These are phyloP conservation scores for Pontoporia blainvillei DNA, from an alignment of 2,113 vertebrate species.

Conservation along the genomic window DNA sequence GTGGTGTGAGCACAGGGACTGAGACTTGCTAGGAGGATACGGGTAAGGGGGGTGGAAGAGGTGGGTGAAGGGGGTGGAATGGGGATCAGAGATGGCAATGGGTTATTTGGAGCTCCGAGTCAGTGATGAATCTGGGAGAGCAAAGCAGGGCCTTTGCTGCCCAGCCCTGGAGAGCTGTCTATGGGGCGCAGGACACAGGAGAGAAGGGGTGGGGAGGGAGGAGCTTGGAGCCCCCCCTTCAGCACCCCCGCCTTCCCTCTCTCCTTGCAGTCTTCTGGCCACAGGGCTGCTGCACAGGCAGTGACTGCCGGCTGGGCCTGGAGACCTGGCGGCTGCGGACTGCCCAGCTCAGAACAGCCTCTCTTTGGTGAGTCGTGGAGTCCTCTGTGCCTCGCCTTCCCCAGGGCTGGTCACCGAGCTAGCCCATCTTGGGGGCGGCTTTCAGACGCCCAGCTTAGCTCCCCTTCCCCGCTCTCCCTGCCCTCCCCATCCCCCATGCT, in stretches of 20 bases:
- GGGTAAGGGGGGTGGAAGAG: background rate
- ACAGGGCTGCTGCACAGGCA: background rate
- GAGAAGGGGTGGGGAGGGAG: background rate
- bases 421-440: background rate
- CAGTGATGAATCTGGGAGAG: background rate
- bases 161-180: background rate
- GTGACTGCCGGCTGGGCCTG: background rate
- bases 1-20: background rate
- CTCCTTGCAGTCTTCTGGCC: background rate
- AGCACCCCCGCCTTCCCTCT: background rate
- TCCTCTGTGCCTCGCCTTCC: too few relatives aligned
- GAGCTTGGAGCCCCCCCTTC: background rate
- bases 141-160: background rate
- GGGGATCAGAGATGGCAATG: background rate
- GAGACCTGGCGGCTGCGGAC: background rate
- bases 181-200: background rate
- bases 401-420: background rate
- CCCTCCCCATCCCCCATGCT: background rate
- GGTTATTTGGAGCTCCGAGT: background rate
- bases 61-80: background rate
- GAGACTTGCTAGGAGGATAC: background rate
- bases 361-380: conserved; percentile 46
- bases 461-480: background rate
- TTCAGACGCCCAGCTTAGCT: background rate
- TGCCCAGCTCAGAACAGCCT: background rate